Conservation (phyloP, 2,113 vertebrate species). For the Gobio gobio region DNA sequence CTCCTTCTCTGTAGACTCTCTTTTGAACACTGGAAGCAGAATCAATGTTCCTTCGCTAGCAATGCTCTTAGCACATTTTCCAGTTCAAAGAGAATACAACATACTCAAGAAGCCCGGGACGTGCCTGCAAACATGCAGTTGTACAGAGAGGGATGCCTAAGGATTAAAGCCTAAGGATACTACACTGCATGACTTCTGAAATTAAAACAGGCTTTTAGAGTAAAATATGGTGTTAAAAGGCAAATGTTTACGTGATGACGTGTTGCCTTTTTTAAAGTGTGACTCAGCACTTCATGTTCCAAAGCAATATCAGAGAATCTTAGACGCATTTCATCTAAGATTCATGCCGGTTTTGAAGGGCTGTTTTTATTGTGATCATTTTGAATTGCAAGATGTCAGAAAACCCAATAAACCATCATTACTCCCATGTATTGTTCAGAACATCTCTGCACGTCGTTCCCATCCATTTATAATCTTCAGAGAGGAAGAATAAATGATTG, state of each 20-base stretch:
- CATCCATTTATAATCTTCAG: conserved; percentile 9
- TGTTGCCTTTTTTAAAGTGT: not conserved
- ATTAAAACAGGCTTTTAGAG: not conserved
- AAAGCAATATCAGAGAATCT: conserved; percentile 8
- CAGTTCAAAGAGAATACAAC: conserved; percentile 26
- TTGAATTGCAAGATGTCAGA: conserved; percentile 1
- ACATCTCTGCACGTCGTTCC: not conserved
- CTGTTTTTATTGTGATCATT: conserved; percentile 18
- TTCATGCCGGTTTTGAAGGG: not conserved
- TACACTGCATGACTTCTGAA: not conserved
- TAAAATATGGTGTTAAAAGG: conserved; percentile 1
- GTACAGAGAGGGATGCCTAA: not conserved
- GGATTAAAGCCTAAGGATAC: not conserved
- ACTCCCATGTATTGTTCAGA: not conserved
- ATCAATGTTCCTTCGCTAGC: conserved; percentile 13
- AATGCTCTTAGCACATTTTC: conserved; percentile 1
- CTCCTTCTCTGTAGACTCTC: conserved; percentile 16
- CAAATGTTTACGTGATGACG: not conserved
- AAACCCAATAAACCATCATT: conserved; percentile 7
- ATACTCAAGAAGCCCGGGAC: not conserved
- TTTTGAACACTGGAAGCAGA: conserved; percentile 32
- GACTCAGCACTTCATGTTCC: conserved; percentile 17
- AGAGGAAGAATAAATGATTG: not conserved
- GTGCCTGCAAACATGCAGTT: not conserved
- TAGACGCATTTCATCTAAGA: not conserved